phyloP scores from a whole-genome alignment of 2,888 invertebrate species.

The Drosophila nigricruria region DNA sequence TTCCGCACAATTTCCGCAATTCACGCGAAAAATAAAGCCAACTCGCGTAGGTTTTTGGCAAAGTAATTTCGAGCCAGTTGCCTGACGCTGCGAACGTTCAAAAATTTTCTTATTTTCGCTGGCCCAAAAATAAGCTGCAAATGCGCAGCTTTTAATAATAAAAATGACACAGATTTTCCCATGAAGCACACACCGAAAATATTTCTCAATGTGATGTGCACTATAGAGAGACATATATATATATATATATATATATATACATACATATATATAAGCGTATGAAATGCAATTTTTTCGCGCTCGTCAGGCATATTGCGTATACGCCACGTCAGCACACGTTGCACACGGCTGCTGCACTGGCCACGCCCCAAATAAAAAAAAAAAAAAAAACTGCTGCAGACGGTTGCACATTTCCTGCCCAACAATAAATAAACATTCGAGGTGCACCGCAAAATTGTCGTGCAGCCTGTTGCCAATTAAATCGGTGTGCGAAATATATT shows the following conservation, averaged over 20 bases:
- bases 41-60: conserved; percentile 12
- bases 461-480: conserved; percentile 57
- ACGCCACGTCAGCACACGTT: conserved; percentile 62
- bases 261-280: conserved; percentile 15
- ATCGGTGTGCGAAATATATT: conserved; percentile 56
- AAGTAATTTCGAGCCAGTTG: conserved; percentile 32
- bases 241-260: background rate
- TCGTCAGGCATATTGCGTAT: conserved; percentile 62
- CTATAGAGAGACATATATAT: background rate
- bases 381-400: no score
- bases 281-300: conserved; percentile 59
- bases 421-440: conserved; percentile 67
- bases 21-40: conserved; percentile 4
- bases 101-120: conserved; percentile 23
- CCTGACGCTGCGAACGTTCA: background rate
- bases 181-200: conserved; percentile 33
- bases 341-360: background rate
- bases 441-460: conserved; percentile 71
- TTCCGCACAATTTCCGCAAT: background rate
- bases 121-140: conserved; percentile 42
- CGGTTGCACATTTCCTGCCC: conserved; percentile 73
- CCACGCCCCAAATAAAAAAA: conserved; percentile 4
- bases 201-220: conserved; percentile 17
- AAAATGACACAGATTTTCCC: conserved; percentile 75
- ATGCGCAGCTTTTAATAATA: conserved; percentile 74